Percentiles rank a stretch among this genome's conserved stretches.
phyloP scores from a whole-genome alignment of 2,113 vertebrate genomes.

The Elgaria multicarinata region DNA sequence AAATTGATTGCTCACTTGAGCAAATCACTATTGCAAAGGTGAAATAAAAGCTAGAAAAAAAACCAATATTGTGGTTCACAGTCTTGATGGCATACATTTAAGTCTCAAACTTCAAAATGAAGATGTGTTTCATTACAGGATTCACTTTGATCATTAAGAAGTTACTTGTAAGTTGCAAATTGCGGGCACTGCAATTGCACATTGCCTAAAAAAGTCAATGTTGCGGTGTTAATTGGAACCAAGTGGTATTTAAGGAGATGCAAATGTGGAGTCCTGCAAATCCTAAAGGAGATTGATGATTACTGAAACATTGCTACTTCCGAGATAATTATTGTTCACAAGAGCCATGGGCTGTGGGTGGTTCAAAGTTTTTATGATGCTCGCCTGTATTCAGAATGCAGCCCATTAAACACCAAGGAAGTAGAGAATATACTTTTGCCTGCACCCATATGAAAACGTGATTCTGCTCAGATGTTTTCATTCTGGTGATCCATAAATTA shows the following conservation, averaged over 20 bases:
- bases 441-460: not conserved
- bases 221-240: not conserved
- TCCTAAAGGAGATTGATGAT: not conserved
- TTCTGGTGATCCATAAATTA: accelerated
- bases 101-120: not conserved
- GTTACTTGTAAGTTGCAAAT: not conserved
- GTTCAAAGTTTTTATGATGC: conserved; percentile 10
- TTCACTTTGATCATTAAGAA: not conserved
- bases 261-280: not conserved
- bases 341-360: not conserved
- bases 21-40: not conserved
- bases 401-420: not conserved
- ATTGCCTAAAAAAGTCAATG: conserved; percentile 10
- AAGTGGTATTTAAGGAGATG: conserved; percentile 3
- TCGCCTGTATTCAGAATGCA: not conserved
- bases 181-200: not conserved
- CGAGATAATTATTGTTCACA: conserved; percentile 14
- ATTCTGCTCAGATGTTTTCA: not conserved
- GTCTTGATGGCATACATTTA: not conserved
- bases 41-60: not conserved
- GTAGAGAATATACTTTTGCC: not conserved
- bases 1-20: not conserved
- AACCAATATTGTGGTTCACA: not conserved
- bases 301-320: not conserved
- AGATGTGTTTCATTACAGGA: not conserved